Evolutionary conservation across 2,797 vertebrate species (phyloP), one percentile per base, ranked within the genome.

Genomic region (Peromyscus melanophrys): DNA sequence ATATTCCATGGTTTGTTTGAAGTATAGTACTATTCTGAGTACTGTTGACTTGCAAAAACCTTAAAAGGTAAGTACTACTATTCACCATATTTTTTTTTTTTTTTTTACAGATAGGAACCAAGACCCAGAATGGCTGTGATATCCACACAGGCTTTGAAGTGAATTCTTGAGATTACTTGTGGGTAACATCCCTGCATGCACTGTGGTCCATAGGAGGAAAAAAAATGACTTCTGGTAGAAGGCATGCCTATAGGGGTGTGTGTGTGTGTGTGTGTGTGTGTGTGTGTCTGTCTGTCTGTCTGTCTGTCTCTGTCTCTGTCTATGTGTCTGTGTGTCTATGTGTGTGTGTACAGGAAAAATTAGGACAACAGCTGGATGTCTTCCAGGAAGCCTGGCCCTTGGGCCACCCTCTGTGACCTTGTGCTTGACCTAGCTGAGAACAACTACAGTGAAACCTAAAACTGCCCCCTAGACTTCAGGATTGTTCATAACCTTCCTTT

Each of bases 131-230:
- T 65, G 37, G 9, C 40, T 83, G 10, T 29, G 12, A 40, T 0
- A 34, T 6, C 1, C 17, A 1, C 37, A 12, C 40, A 37, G n/a
- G n/a, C n/a, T n/a, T n/a, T n/a, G n/a, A n/a, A n/a, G 4, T 19
- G 1, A 16, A 34, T 27, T 40, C 43, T 46, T 67, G 43, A 85
- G 29, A 21, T n/a, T 14, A 2, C 46, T 2, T 59, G 3, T 27
- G 10, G 37, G 52, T n/a, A 63, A 69, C 0, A 8, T 8, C 19
- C 0, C 0, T 23, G 0, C n/a, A 4, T 25, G 23, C 2, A 40
- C 46, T 80, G 6, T 27, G 29, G 21, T 8, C 40, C 46, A 17
- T 0, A 27, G 57, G 2, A 6, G 0, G 9, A 17, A 83, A 13
- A 77, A 13, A 87, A 65, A 46, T 40, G 43, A 76, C 0, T 55